Evolutionary conservation across 2,888 invertebrate species (phyloP).

Genomic region (Tipula confusa): DNA sequence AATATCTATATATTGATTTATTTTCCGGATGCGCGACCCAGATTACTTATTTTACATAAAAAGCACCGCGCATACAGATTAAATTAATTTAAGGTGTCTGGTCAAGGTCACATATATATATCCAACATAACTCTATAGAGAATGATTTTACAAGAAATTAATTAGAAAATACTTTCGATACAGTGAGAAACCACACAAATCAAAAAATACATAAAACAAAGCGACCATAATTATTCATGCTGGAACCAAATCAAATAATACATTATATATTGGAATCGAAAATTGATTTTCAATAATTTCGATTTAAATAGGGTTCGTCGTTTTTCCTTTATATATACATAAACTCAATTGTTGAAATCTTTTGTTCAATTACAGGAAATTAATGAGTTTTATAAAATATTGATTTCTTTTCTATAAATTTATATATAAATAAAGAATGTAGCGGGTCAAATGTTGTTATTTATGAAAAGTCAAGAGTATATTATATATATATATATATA

Average conservation of each 20-base stretch:
- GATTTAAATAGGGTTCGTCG: slow-evolving; percentile 25
- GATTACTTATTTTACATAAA: not conserved
- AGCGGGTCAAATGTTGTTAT: not conserved
- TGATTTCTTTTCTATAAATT: not conserved
- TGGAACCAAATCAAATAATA: not conserved
- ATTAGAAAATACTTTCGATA: not conserved
- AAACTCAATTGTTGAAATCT: not conserved
- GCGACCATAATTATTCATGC: slow-evolving; percentile 20
- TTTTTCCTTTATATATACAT: not conserved
- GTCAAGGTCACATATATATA: not conserved
- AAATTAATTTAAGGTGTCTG: not conserved
- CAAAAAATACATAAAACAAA: slow-evolving; percentile 25
- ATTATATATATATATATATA: too few relatives aligned
- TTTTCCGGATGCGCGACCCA: not conserved
- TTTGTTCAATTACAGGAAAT: slow-evolving; percentile 12
- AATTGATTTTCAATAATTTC: slow-evolving; percentile 20
- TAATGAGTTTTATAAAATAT: slow-evolving; percentile 12
- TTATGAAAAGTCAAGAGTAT: slow-evolving; percentile 12
- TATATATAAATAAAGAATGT: not conserved
- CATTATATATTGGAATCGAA: too few relatives aligned
- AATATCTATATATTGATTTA: not conserved
- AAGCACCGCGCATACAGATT: not conserved
- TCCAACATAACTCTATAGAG: not conserved
- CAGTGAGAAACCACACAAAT: slow-evolving; percentile 12
- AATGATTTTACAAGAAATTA: not conserved